These are phyloP conservation scores for Vanessa atalanta DNA, from an alignment of 1,140 invertebrate species.

Conservation along the genomic window DNA sequence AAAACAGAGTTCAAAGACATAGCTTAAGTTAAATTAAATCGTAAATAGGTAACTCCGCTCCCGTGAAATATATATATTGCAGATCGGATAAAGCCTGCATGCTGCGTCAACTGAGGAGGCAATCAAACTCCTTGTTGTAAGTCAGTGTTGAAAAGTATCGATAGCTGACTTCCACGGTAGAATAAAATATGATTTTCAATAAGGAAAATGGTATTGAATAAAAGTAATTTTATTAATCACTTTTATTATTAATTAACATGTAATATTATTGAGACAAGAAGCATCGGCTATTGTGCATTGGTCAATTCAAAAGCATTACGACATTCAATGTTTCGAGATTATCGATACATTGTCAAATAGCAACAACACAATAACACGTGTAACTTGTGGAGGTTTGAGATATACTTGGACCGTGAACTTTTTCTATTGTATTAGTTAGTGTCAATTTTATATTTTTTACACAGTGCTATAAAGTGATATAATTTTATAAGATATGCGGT, in stretches of 20 bases:
- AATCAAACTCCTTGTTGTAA: not conserved
- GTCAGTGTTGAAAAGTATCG: not conserved
- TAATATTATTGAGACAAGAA: too few species aligned
- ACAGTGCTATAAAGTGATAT: too few species aligned
- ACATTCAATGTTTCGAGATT: too few species aligned
- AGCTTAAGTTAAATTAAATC: slow-evolving; percentile 13
- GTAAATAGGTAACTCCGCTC: not conserved
- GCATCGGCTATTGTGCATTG: too few species aligned
- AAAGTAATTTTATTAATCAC: too few species aligned
- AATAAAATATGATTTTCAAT: not conserved
- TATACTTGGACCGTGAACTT: not conserved
- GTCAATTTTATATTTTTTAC: not conserved
- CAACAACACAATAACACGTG: not conserved
- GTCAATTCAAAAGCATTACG: too few species aligned
- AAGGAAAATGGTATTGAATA: not conserved
- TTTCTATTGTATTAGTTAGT: not conserved
- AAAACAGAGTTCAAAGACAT: slow-evolving; percentile 1
- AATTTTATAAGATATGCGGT: too few species aligned
- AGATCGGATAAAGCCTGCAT: slow-evolving; percentile 12
- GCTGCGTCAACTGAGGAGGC: not conserved
- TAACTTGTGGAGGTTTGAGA: not conserved
- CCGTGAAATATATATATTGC: not conserved
- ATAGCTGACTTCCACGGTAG: not conserved
- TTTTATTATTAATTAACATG: too few species aligned
- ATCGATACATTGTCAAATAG: too few species aligned